phyloP scores from a whole-genome alignment of 2,113 vertebrate species.

The Callorhinus ursinus region DNA sequence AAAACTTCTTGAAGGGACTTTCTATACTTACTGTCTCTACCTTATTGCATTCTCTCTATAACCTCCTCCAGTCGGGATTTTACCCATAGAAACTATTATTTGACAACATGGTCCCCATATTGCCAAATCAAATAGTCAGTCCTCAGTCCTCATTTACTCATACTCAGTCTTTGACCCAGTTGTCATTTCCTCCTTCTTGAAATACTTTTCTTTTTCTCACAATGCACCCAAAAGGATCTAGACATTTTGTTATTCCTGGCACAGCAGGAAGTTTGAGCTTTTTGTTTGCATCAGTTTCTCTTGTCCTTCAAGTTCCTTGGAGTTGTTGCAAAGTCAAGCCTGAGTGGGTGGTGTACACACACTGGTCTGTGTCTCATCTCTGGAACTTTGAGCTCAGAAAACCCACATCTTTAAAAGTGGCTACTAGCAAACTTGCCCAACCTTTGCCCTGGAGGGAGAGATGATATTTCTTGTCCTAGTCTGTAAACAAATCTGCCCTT shows the following conservation, averaged over 20 bases:
- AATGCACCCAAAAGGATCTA: neutral
- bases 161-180: neutral
- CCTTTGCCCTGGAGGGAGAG: neutral
- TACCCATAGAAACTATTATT: neutral
- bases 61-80: neutral
- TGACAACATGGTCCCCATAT: neutral
- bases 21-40: neutral
- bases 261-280: neutral
- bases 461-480: neutral
- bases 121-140: neutral
- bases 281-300: neutral
- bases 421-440: neutral
- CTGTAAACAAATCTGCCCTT: neutral
- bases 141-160: neutral
- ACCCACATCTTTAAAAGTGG: neutral
- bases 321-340: neutral
- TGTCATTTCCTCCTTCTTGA: neutral
- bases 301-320: neutral
- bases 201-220: neutral
- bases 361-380: neutral
- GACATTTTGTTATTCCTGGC: neutral
- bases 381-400: neutral
- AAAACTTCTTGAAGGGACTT: neutral
- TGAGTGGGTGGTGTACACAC: neutral
- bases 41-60: neutral